Base-by-base conservation (phyloP, 2,888 invertebrate species). In the Prenolepis imparis region DNA sequence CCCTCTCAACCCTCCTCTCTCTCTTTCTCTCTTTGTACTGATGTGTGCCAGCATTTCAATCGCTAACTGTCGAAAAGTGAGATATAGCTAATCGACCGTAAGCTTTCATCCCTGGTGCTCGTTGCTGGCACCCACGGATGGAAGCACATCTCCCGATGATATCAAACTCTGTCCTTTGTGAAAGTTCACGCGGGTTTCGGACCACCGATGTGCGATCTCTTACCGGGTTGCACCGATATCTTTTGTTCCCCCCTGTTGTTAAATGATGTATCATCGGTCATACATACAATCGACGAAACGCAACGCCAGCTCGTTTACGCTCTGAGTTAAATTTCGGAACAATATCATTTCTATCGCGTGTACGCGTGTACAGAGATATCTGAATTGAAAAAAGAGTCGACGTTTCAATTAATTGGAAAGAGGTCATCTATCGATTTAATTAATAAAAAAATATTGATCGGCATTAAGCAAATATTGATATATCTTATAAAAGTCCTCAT, bases 11-110 rank as follows among this genome's bases (percentile, higher is more conserved):
- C n/a, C n/a, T n/a, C 15, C 52, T 52, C 82, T 59, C 77, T 63
- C 61, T 73, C 67, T 63, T 52, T 81, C 83, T 32, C 55, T 70
- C 48, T 67, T 73, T 88, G 91, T 90, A 91, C 91, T 89, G 91
- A 52, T 52, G 87, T 67, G 55, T n/a, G 36, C 72, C 44, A 72
- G 84, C 77, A 83, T 84, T 84, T 84, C 84, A 84, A 84, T 84
- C 83, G 84, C 70, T 48, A 66, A 83, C 84, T 83, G 83, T 84
- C 84, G 83, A 84, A 84, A 84, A 84, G 84, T 84, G 84, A 84
- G 83, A 84, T 84, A 84, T 84, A 84, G 84, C 83, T 84, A 84
- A 84, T 84, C 83, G 84, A 70, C 83, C 64, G 63, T 84, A 84
- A 82, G 83, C 82, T 55, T 70, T 55, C 72, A 52, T 66, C 39